These are phyloP conservation scores for Hapalemur alaotrensis DNA, from an alignment of 2,797 vertebrate genomes.

Conservation along the genomic window DNA sequence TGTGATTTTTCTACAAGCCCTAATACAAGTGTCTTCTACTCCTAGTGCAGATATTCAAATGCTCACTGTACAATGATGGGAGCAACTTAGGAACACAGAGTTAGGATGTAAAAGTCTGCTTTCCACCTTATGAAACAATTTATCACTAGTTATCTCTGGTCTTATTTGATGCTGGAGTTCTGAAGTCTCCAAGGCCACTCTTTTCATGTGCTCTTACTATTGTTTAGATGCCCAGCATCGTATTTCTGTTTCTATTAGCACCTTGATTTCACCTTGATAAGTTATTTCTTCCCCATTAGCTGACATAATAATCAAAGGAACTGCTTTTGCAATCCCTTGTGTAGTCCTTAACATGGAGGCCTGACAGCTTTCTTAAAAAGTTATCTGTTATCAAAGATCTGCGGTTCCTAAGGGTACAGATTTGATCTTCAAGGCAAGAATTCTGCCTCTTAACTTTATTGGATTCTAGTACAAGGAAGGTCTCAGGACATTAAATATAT, in stretches of 20 bases:
- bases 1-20: not conserved
- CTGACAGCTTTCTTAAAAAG: not conserved
- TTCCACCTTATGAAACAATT: not conserved
- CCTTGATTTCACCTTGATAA: constrained; percentile 32
- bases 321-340: not conserved
- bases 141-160: not conserved
- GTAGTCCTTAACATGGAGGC: not conserved
- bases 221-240: not conserved
- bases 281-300: not conserved
- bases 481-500: not conserved
- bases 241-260: not conserved
- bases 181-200: not conserved
- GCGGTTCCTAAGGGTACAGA: not conserved
- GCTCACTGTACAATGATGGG: not conserved
- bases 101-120: not conserved
- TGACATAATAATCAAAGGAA: not conserved
- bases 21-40: not conserved
- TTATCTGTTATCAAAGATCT: not conserved
- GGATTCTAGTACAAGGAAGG: not conserved
- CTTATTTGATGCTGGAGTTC: not conserved
- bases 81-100: not conserved
- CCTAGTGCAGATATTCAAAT: not conserved
- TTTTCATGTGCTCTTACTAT: not conserved
- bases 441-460: not conserved
- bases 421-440: not conserved